Conservation (phyloP, 1,140 invertebrate species). For the Leptoteleia sp. region DNA sequence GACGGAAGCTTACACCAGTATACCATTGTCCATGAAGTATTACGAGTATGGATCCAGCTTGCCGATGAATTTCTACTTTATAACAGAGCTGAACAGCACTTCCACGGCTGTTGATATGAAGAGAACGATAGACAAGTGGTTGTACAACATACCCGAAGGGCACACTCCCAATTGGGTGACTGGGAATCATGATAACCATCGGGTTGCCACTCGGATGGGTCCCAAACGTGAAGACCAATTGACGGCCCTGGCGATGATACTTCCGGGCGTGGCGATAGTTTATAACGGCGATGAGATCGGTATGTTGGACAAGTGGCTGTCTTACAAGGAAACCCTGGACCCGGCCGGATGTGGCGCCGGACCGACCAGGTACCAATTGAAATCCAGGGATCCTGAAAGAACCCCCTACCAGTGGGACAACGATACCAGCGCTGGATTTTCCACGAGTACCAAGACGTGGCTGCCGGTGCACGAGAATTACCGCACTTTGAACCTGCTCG, state of each 20-base stretch:
- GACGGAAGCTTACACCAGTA: constrained; percentile 84
- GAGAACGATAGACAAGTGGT: constrained; percentile 81
- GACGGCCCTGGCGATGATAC: constrained; percentile 83
- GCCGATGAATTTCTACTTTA: constrained; percentile 85
- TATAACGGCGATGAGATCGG: constrained; percentile 91
- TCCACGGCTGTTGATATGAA: constrained; percentile 82
- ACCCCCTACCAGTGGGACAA: constrained; percentile 85
- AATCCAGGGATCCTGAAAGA: constrained; percentile 82
- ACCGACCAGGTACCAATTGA: constrained; percentile 74
- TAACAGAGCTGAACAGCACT: constrained; percentile 79
- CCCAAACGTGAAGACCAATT: constrained; percentile 84
- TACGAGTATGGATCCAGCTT: constrained; percentile 83
- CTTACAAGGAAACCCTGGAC: constrained; percentile 80
- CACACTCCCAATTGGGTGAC: constrained; percentile 74
- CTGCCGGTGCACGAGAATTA: constrained; percentile 83
- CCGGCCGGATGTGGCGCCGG: constrained; percentile 80
- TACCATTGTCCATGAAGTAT: constrained; percentile 83
- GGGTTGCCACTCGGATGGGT: constrained; percentile 85
- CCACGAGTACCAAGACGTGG: constrained; percentile 81
- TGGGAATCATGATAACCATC: constrained; percentile 86
- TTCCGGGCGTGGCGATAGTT: constrained; percentile 86
- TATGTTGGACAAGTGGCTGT: constrained; percentile 83
- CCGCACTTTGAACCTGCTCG: constrained; percentile 81
- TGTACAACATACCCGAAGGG: constrained; percentile 79
- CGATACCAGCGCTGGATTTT: constrained; percentile 82